Evolutionary conservation across 2,888 invertebrate genomes (phyloP).

Genomic region (Campopleginae sp.): DNA sequence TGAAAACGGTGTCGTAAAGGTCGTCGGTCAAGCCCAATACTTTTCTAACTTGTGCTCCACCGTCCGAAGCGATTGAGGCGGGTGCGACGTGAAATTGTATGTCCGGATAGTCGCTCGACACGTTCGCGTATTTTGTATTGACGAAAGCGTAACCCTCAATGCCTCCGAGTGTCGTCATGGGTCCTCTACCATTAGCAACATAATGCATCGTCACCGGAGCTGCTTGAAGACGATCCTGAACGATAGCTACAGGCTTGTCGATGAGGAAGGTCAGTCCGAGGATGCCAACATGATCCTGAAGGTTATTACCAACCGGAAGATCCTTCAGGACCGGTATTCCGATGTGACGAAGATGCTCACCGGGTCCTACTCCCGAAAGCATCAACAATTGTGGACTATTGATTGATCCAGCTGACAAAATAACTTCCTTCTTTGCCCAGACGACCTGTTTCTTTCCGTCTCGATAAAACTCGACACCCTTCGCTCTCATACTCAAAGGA

Average conservation of each 20-base stretch:
- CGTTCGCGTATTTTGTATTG: slow-evolving; percentile 93
- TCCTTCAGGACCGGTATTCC: slow-evolving; percentile 91
- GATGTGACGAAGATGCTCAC: slow-evolving; percentile 88
- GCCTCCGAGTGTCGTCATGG: slow-evolving; percentile 94
- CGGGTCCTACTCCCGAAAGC: slow-evolving; percentile 94
- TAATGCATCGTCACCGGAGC: slow-evolving; percentile 93
- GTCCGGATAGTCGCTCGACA: slow-evolving; percentile 92
- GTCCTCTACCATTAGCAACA: slow-evolving; percentile 91
- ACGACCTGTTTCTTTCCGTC: slow-evolving; percentile 89
- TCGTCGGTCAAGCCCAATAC: slow-evolving; percentile 92
- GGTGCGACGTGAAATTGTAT: slow-evolving; percentile 97
- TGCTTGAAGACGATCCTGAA: slow-evolving; percentile 91
- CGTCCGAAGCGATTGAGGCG: slow-evolving; percentile 93
- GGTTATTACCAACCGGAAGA: slow-evolving; percentile 91
- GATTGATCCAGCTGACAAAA: slow-evolving; percentile 95
- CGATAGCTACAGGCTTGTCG: slow-evolving; percentile 93
- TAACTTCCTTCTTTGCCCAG: slow-evolving; percentile 92
- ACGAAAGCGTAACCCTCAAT: slow-evolving; percentile 95
- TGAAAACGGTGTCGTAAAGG: slow-evolving; percentile 91
- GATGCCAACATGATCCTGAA: slow-evolving; percentile 95
- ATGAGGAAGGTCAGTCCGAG: slow-evolving; percentile 92
- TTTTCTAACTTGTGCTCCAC: slow-evolving; percentile 90
- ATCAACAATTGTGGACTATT: slow-evolving; percentile 96
- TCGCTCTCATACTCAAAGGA: slow-evolving; percentile 90
- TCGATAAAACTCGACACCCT: slow-evolving; percentile 92